Percentiles rank a stretch among this genome's conserved stretches.
These are phyloP conservation scores for Chitala chitala DNA, from an alignment of 2,113 vertebrate genomes.

Conservation along the genomic window DNA sequence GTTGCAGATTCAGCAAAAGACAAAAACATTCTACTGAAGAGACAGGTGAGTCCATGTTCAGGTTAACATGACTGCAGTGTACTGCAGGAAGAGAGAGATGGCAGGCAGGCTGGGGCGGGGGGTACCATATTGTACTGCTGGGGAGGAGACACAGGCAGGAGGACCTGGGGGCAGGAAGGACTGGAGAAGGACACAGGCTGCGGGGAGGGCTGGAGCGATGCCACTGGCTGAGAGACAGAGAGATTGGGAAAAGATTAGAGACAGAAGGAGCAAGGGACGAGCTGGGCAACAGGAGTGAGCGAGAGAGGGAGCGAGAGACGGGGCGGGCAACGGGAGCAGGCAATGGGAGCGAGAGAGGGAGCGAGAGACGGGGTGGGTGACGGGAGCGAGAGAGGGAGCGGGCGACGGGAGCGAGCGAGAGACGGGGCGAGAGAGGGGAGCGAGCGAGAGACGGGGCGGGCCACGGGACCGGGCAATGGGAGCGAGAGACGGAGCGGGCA, in stretches of 20 bases:
- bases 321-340: constrained; percentile 38
- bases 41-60: not conserved
- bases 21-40: too few species aligned
- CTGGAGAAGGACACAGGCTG: constrained; percentile 88
- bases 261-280: constrained; percentile 24
- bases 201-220: constrained; percentile 82
- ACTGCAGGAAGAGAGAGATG: not conserved
- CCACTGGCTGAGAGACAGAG: constrained; percentile 54
- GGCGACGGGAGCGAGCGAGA: too few species aligned
- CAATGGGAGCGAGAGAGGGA: constrained; percentile 39
- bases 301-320: too few species aligned
- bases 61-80: not conserved
- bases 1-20: not conserved
- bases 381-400: too few species aligned
- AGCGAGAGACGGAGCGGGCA: constrained; percentile 39
- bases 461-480: constrained; percentile 10
- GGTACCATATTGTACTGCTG: constrained; percentile 99
- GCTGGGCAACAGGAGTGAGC: constrained; percentile 45
- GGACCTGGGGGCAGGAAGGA: constrained; percentile 97
- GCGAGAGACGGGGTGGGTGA: not conserved
- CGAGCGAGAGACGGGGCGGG: too few species aligned
- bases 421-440: constrained; percentile 38
- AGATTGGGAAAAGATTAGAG: not conserved
- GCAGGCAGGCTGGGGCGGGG: constrained; percentile 34
- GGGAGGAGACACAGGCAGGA: constrained; percentile 97